Percentiles rank a stretch among this genome's conserved stretches.
phyloP scores from a whole-genome alignment of 2,113 vertebrate genomes.

The Lepisosteus osseus region DNA sequence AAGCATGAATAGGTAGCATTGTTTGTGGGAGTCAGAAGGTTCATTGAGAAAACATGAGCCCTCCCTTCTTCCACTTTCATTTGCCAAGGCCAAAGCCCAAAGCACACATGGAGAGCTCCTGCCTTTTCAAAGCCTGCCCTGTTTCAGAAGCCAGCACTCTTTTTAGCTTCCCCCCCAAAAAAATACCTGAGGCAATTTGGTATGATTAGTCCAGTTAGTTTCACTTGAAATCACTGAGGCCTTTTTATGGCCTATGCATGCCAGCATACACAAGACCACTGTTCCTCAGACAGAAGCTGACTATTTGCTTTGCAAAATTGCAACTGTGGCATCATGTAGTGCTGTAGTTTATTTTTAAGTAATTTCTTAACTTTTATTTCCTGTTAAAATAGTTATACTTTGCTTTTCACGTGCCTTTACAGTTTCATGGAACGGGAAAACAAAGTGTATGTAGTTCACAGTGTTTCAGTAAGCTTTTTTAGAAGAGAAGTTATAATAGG shows the following conservation, averaged over 20 bases:
- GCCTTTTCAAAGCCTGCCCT: no score
- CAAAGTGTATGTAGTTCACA: no score
- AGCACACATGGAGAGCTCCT: slow-evolving; percentile 26
- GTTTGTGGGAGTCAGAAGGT: slow-evolving; percentile 49
- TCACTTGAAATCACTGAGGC: slow-evolving; percentile 45
- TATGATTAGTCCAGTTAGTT: slow-evolving; percentile 39
- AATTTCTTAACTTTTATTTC: no score
- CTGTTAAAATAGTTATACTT: no score
- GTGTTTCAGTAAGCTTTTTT: no score
- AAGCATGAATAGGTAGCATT: slow-evolving; percentile 63
- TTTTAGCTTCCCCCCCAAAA: slow-evolving; percentile 24
- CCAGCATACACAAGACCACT: slow-evolving; percentile 38
- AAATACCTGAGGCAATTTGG: slow-evolving; percentile 27
- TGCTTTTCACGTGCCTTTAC: no score
- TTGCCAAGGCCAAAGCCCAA: slow-evolving; percentile 58
- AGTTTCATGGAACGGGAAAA: no score
- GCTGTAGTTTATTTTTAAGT: no score
- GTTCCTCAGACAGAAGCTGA: slow-evolving; percentile 19
- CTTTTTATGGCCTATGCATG: slow-evolving; percentile 49
- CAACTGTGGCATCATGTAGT: no score
- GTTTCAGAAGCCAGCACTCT: no score
- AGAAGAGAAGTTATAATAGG: no score
- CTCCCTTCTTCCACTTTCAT: slow-evolving; percentile 36
- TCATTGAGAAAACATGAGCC: slow-evolving; percentile 60
- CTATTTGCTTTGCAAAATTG: slow-evolving; percentile 30